Base-by-base conservation (phyloP, 1,140 invertebrate species). In the Heliconius melpomene region DNA sequence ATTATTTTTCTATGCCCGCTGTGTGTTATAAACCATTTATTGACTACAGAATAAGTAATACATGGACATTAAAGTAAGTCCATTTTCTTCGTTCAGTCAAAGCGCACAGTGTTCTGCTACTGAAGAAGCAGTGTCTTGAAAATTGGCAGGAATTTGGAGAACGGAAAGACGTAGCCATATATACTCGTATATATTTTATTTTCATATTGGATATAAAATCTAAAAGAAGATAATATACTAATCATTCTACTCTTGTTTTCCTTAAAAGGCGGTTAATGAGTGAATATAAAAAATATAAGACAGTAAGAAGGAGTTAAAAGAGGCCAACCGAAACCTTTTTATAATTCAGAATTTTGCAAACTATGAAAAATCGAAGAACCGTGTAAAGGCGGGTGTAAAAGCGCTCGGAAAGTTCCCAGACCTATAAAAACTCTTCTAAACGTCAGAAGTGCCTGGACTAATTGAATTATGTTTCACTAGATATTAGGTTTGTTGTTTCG, bases 401-500 rank as follows among this genome's bases (percentile, higher is more conserved):
- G 26, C 5, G 60, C 60, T 66, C 6, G 60, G 26, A 29, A 66
- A 66, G 60, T 66, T 66, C 23, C 23, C 60, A 66, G 60, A 66
- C 60, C 60, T 66, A 66, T 66, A 66, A 66, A 66, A 66, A 66
- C 13, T n/a, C 60, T 66, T 66, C 60, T 16, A 26, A 29, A 26
- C 60, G 60, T 66, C 60, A 66, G 57, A 60, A 60, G 60, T 29
- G 60, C 23, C 26, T 66, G 11, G 60, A 7, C 60, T 66, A 66
- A 29, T 66, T 66, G 60, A 66, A 66, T 66, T 66, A 66, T 66
- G 60, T 66, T 66, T 66, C 60, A 66, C 26, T 16, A 66, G 23
- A 66, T 29, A 29, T 29, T 66, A 13, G 23, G 5, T 3, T 46
- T 46, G 20, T 29, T 66, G 13, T 66, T 66, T 66, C n/a, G 3